Evolutionary conservation across 2,888 invertebrate genomes (phyloP), one percentile per base, ranked within the genome.

Genomic region (Empis livida): DNA sequence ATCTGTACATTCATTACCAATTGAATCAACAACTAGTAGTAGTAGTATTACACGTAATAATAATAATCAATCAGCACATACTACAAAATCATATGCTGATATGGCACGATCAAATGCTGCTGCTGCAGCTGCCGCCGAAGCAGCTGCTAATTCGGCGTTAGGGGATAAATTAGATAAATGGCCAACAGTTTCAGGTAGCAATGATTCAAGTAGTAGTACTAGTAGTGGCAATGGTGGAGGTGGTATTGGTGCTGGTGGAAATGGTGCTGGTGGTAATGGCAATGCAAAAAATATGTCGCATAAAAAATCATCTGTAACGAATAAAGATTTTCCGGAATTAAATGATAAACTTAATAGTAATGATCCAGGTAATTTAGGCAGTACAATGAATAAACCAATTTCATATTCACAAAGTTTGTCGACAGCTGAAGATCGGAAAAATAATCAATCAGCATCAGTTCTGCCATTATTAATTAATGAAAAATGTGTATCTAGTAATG

Each of bases 1-100:
- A 63, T 88, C 88, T 14, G 85, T 88, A 55, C 87, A 88, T 71
- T 89, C 89, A 55, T 73, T 88, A 60, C 88, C 88, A 23, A 78
- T 83, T 42, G 74, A 75, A 53, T 65, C 67, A 30, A n/a, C n/a
- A 9, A 14, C 13, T 10, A 17, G 42, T 43, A 31, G n/a, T 39
- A 42, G 27, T 43, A 17, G 50, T 57, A 38, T 53, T 51, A 50
- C 48, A 54, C 51, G 40, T 49, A 42, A 54, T 35, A 15, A 44
- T 48, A 14, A 17, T 49, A 30, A 41, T 44, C 17, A 16, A 13
- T n/a, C 13, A 13, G n/a, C 35, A 8, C 13, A 54, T 57, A 67
- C 54, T 57, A 69, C 59, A 56, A 72, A 60, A 65, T 87, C 87
- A 13, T 90, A 89, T 70, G 89, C 89, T 1, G 89, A 88, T 61